Evolutionary conservation across 2,888 invertebrate genomes (phyloP), one percentile per base, ranked within the genome.

Genomic region (Brenthis daphne): DNA sequence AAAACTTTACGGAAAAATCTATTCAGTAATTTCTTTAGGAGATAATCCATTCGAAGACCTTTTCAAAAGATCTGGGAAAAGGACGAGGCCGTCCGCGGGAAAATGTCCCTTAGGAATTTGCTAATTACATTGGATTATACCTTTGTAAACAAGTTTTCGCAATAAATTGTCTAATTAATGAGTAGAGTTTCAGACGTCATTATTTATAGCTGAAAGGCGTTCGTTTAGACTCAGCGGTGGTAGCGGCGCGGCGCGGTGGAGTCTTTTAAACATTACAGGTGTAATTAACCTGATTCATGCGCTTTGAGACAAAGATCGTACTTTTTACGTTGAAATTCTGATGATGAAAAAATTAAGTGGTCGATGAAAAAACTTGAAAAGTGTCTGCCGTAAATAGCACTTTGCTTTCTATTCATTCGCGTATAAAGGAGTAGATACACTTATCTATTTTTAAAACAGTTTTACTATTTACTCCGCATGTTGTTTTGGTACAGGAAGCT

Each of bases 51-150:
- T 57, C 47, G 33, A 63, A 43, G 51, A 51, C 20, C 50, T 63
- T 53, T 14, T 54, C 50, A 67, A 56, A 50, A 43, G 67, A 53
- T 37, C 56, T 50, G 13, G 8, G n/a, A 8, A 24, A 50, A 12
- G 3, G 20, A 50, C 66, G n/a, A 67, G 20, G 47, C 50, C 29
- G 29, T 16, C 48, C 14, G 47, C 20, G 37, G 29, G 57, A 58
- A 65, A 24, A 43, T 24, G 43, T 58, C 53, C 29, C 20, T 61
- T 8, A 37, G 37, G 61, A 48, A 50, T 16, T 48, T 24, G 24
- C 37, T 53, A 64, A 64, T 54, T 48, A 55, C 60, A 60, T 54
- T 33, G 58, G 48, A 60, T 60, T 60, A 58, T 58, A 48, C 54
- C 54, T 66, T 58, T 55, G 47, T 54, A 60, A 50, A 67, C 48